Base-by-base conservation (phyloP, 2,113 vertebrate species). In the Colinus virginianus region DNA sequence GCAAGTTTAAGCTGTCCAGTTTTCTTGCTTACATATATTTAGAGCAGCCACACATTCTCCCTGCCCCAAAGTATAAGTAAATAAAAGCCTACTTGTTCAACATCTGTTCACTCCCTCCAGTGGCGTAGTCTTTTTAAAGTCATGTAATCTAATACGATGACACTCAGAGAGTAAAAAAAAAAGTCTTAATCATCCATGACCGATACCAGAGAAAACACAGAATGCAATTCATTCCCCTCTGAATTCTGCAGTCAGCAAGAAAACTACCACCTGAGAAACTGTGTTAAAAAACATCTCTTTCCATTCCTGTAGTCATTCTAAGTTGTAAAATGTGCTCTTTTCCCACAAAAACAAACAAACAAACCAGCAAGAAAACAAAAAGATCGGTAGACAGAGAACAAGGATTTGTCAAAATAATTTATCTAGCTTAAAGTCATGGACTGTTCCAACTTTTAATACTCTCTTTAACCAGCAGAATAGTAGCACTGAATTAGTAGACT, bases 321-420 rank as follows among this genome's bases (percentile, higher is more conserved):
- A 92, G 42, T 34, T 78, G 34, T 19, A 66, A 96, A 90, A 69
- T 76, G 34, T 45, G 51, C n/a, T 81, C 22, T 56, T 75, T 78
- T 49, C 53, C 53, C 62, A 61, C 11, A 20, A n/a, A 16, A 15
- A 58, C n/a, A 34, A 49, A 42, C 26, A 90, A 56, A 56, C 32
- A n/a, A 56, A 58, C 40, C 40, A 40, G 40, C 40, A 13, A 12
- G 40, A 11, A 40, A 40, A 40, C 13, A 22, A 59, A 36, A 49
- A 42, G 32, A 92, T 87, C 92, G 80, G 48, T 42, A 68, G 53
- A 34, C 81, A 87, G 67, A 67, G 83, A 90, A 78, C 62, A 84
- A 61, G 70, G 82, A 91, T 74, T 87, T 81, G 62, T 87, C 62
- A 89, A 85, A 93, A 91, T 78, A 79, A 84, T 67, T 78, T 93